Base-by-base conservation (phyloP, 30 jellyfish, hydroid and myxozoan species). In the Morbakka virulenta region DNA sequence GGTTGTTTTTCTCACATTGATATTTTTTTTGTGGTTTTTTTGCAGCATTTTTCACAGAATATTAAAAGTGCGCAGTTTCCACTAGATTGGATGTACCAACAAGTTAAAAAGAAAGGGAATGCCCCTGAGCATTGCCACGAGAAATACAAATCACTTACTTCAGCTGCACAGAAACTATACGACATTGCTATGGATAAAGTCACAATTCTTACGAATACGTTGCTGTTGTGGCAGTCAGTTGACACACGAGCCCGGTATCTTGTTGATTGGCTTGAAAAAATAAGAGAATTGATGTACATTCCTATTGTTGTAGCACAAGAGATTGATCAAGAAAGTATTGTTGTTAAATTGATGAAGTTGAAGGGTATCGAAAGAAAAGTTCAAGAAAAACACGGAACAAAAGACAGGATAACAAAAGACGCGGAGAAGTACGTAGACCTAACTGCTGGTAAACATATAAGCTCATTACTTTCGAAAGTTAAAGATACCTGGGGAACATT, bases 51-150 rank as follows among this genome's bases (percentile, higher is more conserved):
- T 57, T 67, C 76, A n/a, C 91, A 92, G 34, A 80, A 69, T 23
- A 47, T 92, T 13, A 80, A 87, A 67, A 72, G 90, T 77, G 52
- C 34, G 32, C 93, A 79, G 20, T 80, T 92, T 2, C 98, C 98
- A 17, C 32, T 86, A 6, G 86, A 75, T 48, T 80, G 52, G 72
- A 49, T 86, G 14, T 64, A 80, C 91, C 63, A 51, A 6, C 89
- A 71, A 30, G 49, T 86, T 36, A 53, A 72, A 33, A 36, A 49
- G 23, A 64, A 35, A 4, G 50, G 24, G 12, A 21, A 32, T 0
- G 13, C 67, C 28, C 53, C 80, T 14, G 30, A 62, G 4, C 85
- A 67, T 21, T 32, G 75, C 3, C 82, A 63, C 64, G 92, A 84
- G 6, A 48, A 50, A 26, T 85, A 78, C 87, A 14, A 41, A 50